Base-by-base conservation (phyloP, 2,113 vertebrate genomes). In the Myodes glareolus region DNA sequence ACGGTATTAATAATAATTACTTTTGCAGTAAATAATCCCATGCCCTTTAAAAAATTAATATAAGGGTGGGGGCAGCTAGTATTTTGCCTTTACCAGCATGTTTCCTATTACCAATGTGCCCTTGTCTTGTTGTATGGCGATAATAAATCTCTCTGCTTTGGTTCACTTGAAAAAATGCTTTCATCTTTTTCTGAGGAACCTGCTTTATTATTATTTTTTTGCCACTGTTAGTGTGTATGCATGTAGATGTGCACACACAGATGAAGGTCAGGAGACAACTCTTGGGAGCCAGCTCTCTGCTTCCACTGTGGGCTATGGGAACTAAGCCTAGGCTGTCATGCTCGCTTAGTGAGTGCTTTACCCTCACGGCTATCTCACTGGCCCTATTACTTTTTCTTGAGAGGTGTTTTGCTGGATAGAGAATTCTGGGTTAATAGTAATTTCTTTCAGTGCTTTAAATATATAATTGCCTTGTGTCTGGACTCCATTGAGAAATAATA, bases 381-480 rank as follows among this genome's bases (percentile, higher is more conserved):
- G 31, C 19, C 85, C 42, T 68, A 16, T n/a, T 55, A 52, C 52
- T 88, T 73, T 58, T 90, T 93, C 84, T 72, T 92, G 81, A 95
- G 52, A 73, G n/a, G 70, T 47, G 72, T 52, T 94, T 86, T 93
- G 16, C 25, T 88, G 36, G 19, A 93, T 47, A 72, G 70, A 96
- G 39, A 93, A 96, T 97, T 77, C 67, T 94, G 16, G 3, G 89
- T 36, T 77, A 61, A 92, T 33, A 77, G 17, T 36, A 94, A 92
- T 94, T 96, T 89, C 90, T 92, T 96, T 95, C 47, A 80, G 55
- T 55, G 68, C 19, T 88, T 94, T 88, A 92, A 90, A 82, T 95
- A 90, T 84, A 65, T 55, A 55, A 85, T 88, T 90, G 6, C 52
- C 33, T 94, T 67, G 25, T 92, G 68, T 91, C 84, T 84, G 84